Percentiles rank a stretch among this genome's conserved stretches.
Conservation (phyloP, 2,113 vertebrate species). For the Anser brachyrhynchus region DNA sequence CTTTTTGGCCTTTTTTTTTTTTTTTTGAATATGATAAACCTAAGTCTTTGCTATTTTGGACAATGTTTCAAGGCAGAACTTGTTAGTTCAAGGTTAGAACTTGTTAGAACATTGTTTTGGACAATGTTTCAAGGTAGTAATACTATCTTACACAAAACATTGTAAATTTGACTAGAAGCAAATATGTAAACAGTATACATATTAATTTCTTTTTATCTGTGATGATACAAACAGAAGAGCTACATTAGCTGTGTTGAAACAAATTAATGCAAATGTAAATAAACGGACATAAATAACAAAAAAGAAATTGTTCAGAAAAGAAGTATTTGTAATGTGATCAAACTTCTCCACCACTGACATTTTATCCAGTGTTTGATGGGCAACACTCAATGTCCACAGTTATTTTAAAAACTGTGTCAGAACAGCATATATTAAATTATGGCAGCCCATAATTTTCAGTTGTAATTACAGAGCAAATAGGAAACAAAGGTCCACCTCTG, state of each 20-base stretch:
- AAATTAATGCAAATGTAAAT: neutral
- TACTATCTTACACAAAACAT: neutral
- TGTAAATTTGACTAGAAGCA: neutral
- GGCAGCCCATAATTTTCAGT: neutral
- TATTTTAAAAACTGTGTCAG: neutral
- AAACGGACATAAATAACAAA: neutral
- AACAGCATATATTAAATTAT: neutral
- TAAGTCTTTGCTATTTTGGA: neutral
- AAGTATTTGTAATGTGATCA: neutral
- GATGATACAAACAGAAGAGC: neutral
- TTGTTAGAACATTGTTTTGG: neutral
- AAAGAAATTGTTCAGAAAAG: neutral
- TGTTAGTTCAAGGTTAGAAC: no score
- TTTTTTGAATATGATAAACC: neutral
- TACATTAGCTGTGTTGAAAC: neutral
- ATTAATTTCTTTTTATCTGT: neutral
- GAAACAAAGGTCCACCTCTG: conserved; percentile 15
- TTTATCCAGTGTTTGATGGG: neutral
- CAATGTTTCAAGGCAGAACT: neutral
- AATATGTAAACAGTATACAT: neutral
- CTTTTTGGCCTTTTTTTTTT: neutral
- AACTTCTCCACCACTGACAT: neutral
- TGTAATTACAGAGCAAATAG: conserved; percentile 21
- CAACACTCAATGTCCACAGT: neutral
- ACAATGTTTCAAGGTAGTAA: neutral